Percentiles rank a stretch among this genome's conserved stretches.
Conservation (phyloP, 2,888 invertebrate genomes). For the Antitype chi region DNA sequence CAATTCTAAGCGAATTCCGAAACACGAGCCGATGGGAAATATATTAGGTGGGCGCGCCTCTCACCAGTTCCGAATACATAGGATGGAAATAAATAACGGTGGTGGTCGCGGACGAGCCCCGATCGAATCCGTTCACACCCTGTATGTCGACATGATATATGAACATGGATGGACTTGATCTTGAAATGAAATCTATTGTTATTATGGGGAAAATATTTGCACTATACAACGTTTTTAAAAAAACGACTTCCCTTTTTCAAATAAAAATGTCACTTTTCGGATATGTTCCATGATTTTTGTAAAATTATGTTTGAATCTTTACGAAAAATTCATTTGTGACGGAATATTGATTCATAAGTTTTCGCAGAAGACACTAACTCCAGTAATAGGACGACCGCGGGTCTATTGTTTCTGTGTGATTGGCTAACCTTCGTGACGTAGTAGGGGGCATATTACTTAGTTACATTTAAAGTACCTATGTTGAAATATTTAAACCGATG, state of each 20-base stretch:
- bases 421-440: conserved; percentile 17
- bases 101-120: conserved; percentile 45
- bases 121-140: conserved; percentile 54
- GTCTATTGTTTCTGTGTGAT: conserved; percentile 43
- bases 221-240: neutral
- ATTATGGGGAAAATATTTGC: neutral
- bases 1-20: conserved; percentile 65
- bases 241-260: neutral
- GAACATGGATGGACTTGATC: conserved; percentile 36
- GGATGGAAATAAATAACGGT: conserved; percentile 60
- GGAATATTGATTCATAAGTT: conserved; percentile 37
- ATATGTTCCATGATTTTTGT: neutral
- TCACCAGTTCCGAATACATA: conserved; percentile 52
- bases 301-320: neutral
- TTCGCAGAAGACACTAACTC: conserved; percentile 28
- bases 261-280: neutral
- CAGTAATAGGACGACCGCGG: conserved; percentile 8
- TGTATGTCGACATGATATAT: conserved; percentile 23
- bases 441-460: conserved; percentile 10
- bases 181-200: conserved; percentile 47
- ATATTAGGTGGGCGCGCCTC: conserved; percentile 61
- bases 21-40: conserved; percentile 63
- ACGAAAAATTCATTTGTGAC: conserved; percentile 8
- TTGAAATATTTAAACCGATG: conserved; percentile 3
- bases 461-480: conserved; percentile 32